Percentiles rank a stretch among this genome's conserved stretches.
Evolutionary conservation across 2,113 vertebrate species (phyloP).

Genomic region (Hippolais icterina): DNA sequence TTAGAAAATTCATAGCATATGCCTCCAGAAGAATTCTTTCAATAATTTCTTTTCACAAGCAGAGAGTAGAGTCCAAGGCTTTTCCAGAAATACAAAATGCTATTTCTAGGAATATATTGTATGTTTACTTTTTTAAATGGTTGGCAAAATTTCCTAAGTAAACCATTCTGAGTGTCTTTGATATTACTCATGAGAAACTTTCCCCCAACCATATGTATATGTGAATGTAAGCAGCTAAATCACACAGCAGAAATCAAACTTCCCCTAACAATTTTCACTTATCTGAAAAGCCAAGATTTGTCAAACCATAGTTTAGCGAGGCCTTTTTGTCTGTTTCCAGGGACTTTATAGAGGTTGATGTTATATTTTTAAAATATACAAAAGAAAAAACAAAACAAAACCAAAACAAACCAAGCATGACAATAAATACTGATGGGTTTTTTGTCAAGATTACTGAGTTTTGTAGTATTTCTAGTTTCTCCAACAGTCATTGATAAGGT

Average conservation of each 20-base stretch:
- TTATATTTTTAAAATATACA: conserved; percentile 3
- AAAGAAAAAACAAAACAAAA: neutral
- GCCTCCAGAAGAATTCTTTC: neutral
- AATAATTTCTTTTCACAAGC: neutral
- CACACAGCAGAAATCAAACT: conserved; percentile 1
- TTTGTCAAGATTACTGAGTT: neutral
- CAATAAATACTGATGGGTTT: neutral
- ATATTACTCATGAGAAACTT: neutral
- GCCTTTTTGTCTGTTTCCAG: neutral
- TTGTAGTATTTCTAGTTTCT: conserved; percentile 24
- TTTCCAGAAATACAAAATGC: neutral
- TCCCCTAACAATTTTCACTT: conserved; percentile 35
- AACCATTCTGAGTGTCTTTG: conserved; percentile 13
- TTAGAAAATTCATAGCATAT: conserved; percentile 9
- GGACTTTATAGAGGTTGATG: neutral
- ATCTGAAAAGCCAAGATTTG: conserved; percentile 22
- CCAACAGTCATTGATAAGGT: conserved; percentile 12
- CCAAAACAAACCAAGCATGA: neutral
- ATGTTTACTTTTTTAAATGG: neutral
- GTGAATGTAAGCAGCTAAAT: neutral
- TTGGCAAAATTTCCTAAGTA: conserved; percentile 9
- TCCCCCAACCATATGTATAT: neutral
- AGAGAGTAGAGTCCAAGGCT: neutral
- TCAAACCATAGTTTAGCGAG: neutral
- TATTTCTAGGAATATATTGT: neutral